Evolutionary conservation across 2,888 invertebrate species (phyloP).

Genomic region (Tetanocera ferruginea): DNA sequence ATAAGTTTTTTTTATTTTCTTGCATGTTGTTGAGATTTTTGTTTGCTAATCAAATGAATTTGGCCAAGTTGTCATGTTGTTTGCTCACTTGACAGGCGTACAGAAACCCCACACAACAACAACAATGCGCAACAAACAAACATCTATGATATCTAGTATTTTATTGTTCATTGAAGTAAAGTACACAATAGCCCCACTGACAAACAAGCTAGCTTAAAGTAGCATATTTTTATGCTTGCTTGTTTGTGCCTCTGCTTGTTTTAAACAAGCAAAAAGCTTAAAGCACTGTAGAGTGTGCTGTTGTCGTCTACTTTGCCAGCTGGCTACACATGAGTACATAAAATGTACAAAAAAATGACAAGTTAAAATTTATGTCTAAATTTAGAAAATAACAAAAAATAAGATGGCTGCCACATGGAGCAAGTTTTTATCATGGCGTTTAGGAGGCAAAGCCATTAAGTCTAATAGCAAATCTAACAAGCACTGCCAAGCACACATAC

Average conservation of each 20-base stretch:
- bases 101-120: conserved; percentile 50
- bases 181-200: conserved; percentile 11
- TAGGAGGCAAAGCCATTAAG: neutral
- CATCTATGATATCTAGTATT: neutral
- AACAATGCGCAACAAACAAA: conserved; percentile 23
- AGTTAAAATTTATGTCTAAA: too few relatives aligned
- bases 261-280: neutral
- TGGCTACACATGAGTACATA: too few relatives aligned
- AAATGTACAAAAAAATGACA: too few relatives aligned
- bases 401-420: neutral
- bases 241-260: neutral
- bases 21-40: too few relatives aligned
- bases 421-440: neutral
- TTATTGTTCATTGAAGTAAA: neutral
- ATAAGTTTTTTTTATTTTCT: too few relatives aligned
- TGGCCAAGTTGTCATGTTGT: conserved; percentile 66
- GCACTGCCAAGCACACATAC: neutral
- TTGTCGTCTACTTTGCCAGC: neutral
- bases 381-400: too few relatives aligned
- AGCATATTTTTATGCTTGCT: conserved; percentile 8
- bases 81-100: conserved; percentile 67
- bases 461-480: neutral
- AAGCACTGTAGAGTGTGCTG: neutral
- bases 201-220: neutral
- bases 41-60: neutral